A percentile compares a stretch with the other conserved stretches of the same genome.
Conservation (phyloP, 2,113 vertebrate genomes). For the Oxyruncus cristatus region DNA sequence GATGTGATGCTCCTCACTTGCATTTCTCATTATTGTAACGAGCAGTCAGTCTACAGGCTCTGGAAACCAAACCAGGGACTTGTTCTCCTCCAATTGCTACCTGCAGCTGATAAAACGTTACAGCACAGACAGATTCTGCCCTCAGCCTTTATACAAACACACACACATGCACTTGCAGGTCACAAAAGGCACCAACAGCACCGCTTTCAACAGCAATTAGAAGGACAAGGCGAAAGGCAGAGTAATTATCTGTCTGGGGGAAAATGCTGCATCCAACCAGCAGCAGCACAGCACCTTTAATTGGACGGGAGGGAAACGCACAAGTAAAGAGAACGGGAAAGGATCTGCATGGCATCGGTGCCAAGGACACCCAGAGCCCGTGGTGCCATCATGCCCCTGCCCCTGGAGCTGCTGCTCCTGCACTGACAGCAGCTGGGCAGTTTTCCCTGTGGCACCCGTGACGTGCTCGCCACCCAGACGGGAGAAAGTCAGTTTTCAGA, state of each 20-base stretch:
- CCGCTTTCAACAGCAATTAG: not conserved
- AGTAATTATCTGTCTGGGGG: not conserved
- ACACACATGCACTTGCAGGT: rapidly evolving
- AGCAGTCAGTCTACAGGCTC: not conserved
- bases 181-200: not conserved
- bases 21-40: slow-evolving; percentile 25
- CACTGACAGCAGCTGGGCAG: rapidly evolving
- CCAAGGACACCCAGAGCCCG: not conserved
- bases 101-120: not conserved
- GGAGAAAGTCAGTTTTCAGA: not conserved
- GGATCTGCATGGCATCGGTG: not conserved
- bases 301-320: not conserved
- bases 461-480: not conserved
- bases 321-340: not conserved
- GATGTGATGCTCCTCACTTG: not conserved
- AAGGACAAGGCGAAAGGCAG: not conserved
- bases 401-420: not conserved
- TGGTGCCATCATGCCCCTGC: not conserved
- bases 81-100: not conserved
- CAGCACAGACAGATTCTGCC: not conserved
- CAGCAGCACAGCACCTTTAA: not conserved
- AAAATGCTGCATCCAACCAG: not conserved
- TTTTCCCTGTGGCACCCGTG: rapidly evolving
- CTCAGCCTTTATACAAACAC: not conserved
- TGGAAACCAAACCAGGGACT: not conserved